Base-by-base conservation (phyloP, 2,888 invertebrate genomes). In the Oligia fasciuncula region DNA sequence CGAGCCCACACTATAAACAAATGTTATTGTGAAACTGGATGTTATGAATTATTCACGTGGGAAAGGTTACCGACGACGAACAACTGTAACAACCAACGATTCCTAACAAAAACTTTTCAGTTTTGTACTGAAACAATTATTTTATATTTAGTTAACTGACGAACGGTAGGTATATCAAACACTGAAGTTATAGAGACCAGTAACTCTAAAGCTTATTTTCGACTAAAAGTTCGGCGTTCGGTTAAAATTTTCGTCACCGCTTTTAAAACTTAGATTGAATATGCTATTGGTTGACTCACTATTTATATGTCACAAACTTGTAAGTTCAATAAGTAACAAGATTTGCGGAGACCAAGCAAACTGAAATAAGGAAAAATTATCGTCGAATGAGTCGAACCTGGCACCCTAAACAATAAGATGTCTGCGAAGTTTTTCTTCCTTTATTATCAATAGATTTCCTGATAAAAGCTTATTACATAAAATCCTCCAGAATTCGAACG, bases 21-120 rank as follows among this genome's bases (percentile, higher is more conserved):
- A 82, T 91, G 90, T 93, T 93, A 91, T 93, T 92, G 90, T 90
- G 87, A 91, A 92, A 90, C 91, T 91, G 89, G 85, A 87, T 90
- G 87, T 91, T 88, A 93, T 95, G 94, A 95, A 95, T 95, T 88
- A 94, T 95, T 95, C 91, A 94, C 93, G 90, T 94, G 94, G 93
- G 94, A 94, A 93, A 92, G 80, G 91, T 91, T 92, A 87, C 91
- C 83, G 83, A 83, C 87, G 85, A 88, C 88, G 85, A 89, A 91
- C 94, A 93, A 92, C 93, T 94, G 94, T 88, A 92, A 93, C 90
- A 93, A 93, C 90, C 87, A 83, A 84, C 88, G 90, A 88, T 90
- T 92, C 85, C 80, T 85, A 92, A 92, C 89, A 90, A 92, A 92
- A 92, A 91, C 90, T 88, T 90, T 86, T 69, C 88, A 90, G 85